These are phyloP conservation scores for Drosophila baimaii DNA, from an alignment of 1,140 invertebrate species.

Conservation along the genomic window DNA sequence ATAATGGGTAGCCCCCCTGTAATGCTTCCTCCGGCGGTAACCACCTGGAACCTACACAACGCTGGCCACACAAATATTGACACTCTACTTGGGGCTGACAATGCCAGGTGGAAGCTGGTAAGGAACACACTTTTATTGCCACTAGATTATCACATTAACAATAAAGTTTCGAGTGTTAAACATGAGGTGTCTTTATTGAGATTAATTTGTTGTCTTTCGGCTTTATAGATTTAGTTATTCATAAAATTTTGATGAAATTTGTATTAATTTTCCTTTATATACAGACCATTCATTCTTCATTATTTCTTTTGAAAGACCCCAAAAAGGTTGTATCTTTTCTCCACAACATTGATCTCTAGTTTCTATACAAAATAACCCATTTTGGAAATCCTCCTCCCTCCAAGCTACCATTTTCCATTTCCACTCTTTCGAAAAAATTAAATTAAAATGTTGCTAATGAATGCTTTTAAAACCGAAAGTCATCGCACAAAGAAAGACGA, in stretches of 20 bases:
- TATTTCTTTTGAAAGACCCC: not conserved
- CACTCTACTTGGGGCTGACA: slow-evolving; percentile 1
- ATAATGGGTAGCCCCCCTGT: slow-evolving; percentile 33
- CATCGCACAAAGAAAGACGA: slow-evolving; percentile 27
- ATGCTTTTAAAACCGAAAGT: slow-evolving; percentile 49
- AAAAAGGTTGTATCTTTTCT: not conserved
- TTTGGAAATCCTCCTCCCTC: not conserved
- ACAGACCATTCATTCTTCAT: not conserved
- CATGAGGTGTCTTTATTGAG: too few relatives aligned
- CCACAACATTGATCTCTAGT: not conserved
- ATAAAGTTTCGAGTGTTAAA: not conserved
- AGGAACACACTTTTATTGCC: not conserved
- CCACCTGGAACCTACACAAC: slow-evolving; percentile 38
- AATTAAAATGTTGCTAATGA: slow-evolving; percentile 43
- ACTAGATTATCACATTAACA: not conserved
- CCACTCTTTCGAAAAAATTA: slow-evolving; percentile 10
- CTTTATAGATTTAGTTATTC: not conserved
- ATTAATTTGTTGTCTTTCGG: not conserved
- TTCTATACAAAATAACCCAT: not conserved
- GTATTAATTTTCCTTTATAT: not conserved
- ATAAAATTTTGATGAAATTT: not conserved
- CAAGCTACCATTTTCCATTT: not conserved
- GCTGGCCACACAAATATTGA: slow-evolving; percentile 46
- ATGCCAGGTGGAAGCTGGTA: not conserved
- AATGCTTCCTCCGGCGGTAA: slow-evolving; percentile 10